Evolutionary conservation across 2,888 invertebrate genomes (phyloP), one percentile per base, ranked within the genome.

Genomic region (Chymomyza amoena): DNA sequence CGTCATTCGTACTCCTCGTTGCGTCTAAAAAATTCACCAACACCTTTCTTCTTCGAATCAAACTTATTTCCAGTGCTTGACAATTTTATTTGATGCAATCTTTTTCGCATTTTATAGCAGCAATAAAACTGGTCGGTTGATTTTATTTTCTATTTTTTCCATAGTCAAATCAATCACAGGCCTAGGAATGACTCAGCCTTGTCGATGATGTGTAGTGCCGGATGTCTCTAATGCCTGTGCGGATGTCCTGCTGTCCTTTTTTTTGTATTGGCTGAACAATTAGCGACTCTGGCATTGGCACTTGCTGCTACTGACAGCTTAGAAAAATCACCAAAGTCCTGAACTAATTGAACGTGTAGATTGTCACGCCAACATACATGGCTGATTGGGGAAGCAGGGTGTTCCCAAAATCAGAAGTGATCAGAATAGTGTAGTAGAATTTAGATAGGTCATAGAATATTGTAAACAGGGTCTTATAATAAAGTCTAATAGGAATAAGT

Each of bases 301-400:
- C 69, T 71, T 73, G 75, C 63, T 88, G 85, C 77, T 75, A 76
- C 61, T 87, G 85, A 88, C 85, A 85, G 85, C 75, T 87, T 80
- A 77, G 88, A 85, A 88, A 87, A 85, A 85, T 88, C 79, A 88
- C 77, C 86, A 54, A 20, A 54, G 65, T 64, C 45, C 25, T 25
- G 61, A 39, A 39, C 13, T 39, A 18, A 60, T 18, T 45, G 45
- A 10, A 39, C 50, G 50, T 15, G 25, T 25, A 61, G 16, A n/a
- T 39, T 61, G 36, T 36, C 36, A 36, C 9, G 39, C 39, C 39
- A 4, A 45, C 61, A 39, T 28, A 13, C 60, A 32, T 13, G n/a
- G 25, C 4, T 20, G 45, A 50, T 9, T 32, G 32, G 32, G 32
- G 32, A 32, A 32, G 32, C 32, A 9, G 32, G 9, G 7, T 4